These are phyloP conservation scores for Pseudomugil tenellus DNA, from an alignment of 2,797 vertebrate genomes.

Conservation along the genomic window DNA sequence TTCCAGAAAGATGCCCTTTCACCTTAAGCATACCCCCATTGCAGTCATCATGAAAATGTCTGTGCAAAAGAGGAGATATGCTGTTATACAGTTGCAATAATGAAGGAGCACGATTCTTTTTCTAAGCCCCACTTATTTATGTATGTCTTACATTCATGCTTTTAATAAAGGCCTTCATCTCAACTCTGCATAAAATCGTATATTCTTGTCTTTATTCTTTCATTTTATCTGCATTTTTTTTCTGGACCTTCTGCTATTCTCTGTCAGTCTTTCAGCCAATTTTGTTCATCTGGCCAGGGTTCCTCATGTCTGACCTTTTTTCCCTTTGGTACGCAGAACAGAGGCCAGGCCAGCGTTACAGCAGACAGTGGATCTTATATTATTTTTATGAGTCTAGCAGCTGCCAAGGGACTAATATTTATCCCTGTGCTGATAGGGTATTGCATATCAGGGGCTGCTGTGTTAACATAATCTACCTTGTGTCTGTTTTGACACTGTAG, in stretches of 20 bases:
- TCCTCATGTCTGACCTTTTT: conserved; percentile 48
- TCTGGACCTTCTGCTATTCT: conserved; percentile 19
- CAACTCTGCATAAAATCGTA: conserved; percentile 75
- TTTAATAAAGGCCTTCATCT: conserved; percentile 56
- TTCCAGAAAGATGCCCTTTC: conserved; percentile 34
- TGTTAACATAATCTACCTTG: conserved; percentile 71
- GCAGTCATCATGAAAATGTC: conserved; percentile 52
- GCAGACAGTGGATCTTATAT: conserved; percentile 63
- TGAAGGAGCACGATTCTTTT: no score
- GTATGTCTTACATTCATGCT: conserved; percentile 70
- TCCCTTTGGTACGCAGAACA: conserved; percentile 56
- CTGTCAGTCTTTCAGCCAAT: conserved; percentile 24
- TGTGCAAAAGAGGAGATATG: conserved; percentile 40
- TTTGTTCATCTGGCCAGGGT: conserved; percentile 33
- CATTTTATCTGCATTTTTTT: conserved; percentile 33
- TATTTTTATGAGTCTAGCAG: conserved; percentile 81
- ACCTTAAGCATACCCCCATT: conserved; percentile 28
- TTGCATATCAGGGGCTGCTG: conserved; percentile 53
- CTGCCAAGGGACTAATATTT: conserved; percentile 73
- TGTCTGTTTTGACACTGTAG: conserved; percentile 43
- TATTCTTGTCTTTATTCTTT: conserved; percentile 43
- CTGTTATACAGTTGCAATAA: background rate
- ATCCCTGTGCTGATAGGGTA: conserved; percentile 65
- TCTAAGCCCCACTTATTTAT: conserved; percentile 64
- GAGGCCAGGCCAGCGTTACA: conserved; percentile 58